phyloP scores from a whole-genome alignment of 2,888 invertebrate species.

The Nomada fabriciana region DNA sequence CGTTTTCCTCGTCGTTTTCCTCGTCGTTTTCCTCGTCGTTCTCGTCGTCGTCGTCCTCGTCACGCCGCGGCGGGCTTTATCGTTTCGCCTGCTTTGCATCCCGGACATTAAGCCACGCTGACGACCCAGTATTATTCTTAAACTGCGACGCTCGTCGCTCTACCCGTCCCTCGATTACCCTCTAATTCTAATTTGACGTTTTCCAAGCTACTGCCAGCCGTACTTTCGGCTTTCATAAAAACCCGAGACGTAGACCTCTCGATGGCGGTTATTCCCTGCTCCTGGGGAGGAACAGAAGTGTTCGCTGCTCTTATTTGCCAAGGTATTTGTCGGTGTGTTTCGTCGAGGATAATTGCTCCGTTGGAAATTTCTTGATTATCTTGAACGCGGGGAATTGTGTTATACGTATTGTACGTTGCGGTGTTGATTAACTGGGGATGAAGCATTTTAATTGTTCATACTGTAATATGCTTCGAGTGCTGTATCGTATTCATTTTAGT shows the following conservation, averaged over 20 bases:
- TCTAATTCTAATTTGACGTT: slow-evolving; percentile 71
- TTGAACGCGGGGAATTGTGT: neutral
- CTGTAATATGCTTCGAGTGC: too few relatives aligned
- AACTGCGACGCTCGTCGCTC: slow-evolving; percentile 59
- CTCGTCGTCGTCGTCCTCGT: slow-evolving; percentile 31
- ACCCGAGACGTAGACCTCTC: neutral
- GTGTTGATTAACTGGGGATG: neutral
- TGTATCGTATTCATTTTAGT: too few relatives aligned
- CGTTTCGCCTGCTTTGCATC: slow-evolving; percentile 73
- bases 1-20: slow-evolving; percentile 19
- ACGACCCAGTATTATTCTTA: slow-evolving; percentile 67
- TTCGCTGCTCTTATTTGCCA: neutral
- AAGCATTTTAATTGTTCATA: neutral
- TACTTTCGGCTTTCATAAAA: slow-evolving; percentile 47
- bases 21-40: slow-evolving; percentile 44
- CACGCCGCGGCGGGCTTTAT: slow-evolving; percentile 69
- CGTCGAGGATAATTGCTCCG: neutral
- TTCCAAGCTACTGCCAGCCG: slow-evolving; percentile 33
- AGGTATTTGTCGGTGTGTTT: neutral
- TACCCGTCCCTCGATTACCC: slow-evolving; percentile 62
- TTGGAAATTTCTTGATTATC: slow-evolving; percentile 20
- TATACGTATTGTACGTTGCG: neutral
- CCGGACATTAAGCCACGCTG: slow-evolving; percentile 65
- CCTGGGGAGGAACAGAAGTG: neutral
- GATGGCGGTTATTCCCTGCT: slow-evolving; percentile 16